Evolutionary conservation across 1,140 invertebrate genomes (phyloP).

Genomic region (Homarus americanus): DNA sequence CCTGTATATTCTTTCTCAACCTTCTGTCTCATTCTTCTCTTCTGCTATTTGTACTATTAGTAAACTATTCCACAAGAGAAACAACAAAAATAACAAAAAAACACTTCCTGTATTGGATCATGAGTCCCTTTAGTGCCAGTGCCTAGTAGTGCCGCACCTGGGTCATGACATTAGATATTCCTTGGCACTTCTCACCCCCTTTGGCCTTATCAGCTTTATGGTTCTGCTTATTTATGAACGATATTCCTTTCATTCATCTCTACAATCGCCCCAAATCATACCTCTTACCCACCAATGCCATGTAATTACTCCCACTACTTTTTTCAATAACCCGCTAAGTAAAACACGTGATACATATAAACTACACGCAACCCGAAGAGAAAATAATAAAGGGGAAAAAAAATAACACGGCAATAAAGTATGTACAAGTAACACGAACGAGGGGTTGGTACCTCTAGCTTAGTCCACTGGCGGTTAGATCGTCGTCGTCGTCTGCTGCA

Average conservation of each 20-base stretch:
- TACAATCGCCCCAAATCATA: background rate
- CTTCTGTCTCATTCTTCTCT: no score
- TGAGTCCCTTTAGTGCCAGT: no score
- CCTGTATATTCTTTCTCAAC: no score
- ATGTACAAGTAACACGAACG: background rate
- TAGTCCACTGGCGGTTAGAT: no score
- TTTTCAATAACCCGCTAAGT: background rate
- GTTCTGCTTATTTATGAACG: background rate
- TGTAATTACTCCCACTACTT: conserved; percentile 1
- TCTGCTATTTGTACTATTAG: no score
- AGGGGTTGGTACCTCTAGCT: no score
- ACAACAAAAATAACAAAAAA: no score
- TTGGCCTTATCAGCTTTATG: background rate
- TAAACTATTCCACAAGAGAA: no score
- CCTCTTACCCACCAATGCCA: background rate
- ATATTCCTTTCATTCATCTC: background rate
- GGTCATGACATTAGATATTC: background rate
- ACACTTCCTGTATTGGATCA: no score
- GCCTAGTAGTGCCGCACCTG: no score
- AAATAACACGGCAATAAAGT: no score
- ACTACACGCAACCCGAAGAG: background rate
- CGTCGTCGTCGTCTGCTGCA: no score
- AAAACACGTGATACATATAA: background rate
- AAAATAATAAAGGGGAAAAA: background rate
- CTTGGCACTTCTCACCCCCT: background rate